phyloP scores from a whole-genome alignment of 2,797 vertebrate species.

The Cuniculus paca region DNA sequence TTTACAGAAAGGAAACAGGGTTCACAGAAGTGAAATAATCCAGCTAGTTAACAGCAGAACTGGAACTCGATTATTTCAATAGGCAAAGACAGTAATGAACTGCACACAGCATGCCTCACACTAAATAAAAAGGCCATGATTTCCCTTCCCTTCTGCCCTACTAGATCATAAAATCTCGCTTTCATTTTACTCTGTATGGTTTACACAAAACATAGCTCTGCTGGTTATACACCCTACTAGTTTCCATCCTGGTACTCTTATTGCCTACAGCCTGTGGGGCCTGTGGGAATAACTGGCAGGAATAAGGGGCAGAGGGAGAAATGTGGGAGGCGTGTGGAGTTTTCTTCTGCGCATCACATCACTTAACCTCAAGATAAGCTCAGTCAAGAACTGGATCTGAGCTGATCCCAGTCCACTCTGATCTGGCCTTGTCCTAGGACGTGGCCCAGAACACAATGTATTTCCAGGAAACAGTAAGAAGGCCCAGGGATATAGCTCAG shows the following conservation, averaged over 20 bases:
- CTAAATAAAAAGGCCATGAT: not conserved
- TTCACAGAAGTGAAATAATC: not conserved
- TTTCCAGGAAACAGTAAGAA: slow-evolving; percentile 12
- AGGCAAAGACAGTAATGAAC: not conserved
- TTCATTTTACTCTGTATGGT: not conserved
- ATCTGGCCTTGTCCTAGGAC: not conserved
- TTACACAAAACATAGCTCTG: not conserved
- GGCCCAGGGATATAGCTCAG: no score
- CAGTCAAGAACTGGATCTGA: not conserved
- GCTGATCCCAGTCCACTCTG: not conserved
- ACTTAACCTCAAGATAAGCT: not conserved
- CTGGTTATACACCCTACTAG: not conserved
- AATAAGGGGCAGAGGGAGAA: not conserved
- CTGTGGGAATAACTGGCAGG: not conserved
- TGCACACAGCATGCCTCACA: not conserved
- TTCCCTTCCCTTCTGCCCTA: not conserved
- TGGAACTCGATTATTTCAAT: not conserved
- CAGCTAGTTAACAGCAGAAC: not conserved
- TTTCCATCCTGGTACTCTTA: not conserved
- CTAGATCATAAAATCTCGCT: not conserved
- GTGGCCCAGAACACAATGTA: not conserved
- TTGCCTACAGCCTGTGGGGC: not conserved
- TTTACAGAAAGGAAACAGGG: not conserved
- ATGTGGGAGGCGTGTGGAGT: not conserved
- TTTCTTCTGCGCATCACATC: not conserved